These are phyloP conservation scores for Troglohyphantes excavatus DNA, from an alignment of 2,888 invertebrate genomes.

Conservation along the genomic window DNA sequence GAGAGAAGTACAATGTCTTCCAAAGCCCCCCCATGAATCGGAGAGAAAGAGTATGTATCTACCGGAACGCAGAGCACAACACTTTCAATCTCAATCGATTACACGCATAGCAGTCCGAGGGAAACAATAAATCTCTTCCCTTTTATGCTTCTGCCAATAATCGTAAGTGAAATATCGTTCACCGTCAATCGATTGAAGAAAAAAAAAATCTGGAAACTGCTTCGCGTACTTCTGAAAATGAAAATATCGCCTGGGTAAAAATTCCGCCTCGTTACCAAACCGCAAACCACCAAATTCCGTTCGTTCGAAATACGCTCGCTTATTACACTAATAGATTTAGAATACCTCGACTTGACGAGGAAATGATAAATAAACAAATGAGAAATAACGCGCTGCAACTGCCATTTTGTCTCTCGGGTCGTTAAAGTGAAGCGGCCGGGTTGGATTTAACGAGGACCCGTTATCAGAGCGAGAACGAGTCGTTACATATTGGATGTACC, in stretches of 20 bases:
- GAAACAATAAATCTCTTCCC: background rate
- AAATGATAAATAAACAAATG: background rate
- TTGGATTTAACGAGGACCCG: slow-evolving; percentile 9
- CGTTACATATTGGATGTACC: slow-evolving; percentile 7
- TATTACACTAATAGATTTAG: slow-evolving; percentile 26
- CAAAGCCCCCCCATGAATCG: background rate
- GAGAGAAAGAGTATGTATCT: background rate
- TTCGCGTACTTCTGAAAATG: background rate
- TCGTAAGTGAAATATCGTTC: slow-evolving; percentile 5
- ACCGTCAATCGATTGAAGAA: background rate
- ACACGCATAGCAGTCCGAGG: background rate
- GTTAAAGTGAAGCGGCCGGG: background rate
- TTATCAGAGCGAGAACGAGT: slow-evolving; percentile 25
- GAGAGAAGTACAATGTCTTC: too few relatives aligned
- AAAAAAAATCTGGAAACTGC: background rate
- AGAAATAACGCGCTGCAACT: background rate
- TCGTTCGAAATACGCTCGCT: background rate
- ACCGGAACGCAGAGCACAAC: background rate
- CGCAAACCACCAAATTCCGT: background rate
- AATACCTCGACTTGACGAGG: background rate
- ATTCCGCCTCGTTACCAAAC: background rate
- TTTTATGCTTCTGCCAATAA: slow-evolving; percentile 5
- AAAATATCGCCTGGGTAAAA: background rate
- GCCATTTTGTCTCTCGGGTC: slow-evolving; percentile 1
- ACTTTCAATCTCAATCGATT: background rate